Conservation (phyloP, 2,888 invertebrate species). For the Endotricha flammealis region DNA sequence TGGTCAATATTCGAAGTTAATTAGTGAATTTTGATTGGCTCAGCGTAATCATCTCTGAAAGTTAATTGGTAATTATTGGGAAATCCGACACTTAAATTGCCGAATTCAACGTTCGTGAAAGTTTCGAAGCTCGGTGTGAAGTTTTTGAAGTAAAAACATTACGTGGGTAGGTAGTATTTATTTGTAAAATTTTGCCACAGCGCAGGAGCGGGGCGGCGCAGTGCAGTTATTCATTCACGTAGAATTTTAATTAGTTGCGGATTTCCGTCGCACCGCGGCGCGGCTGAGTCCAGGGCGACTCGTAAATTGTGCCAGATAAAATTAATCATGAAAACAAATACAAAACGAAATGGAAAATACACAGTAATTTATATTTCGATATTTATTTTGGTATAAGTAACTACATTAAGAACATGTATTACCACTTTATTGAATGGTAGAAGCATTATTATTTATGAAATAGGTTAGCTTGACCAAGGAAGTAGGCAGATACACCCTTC, state of each 20-base stretch:
- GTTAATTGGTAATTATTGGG: conserved; percentile 52
- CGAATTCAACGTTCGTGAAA: conserved; percentile 8
- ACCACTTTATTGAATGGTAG: too few species aligned
- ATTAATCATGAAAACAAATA: conserved; percentile 9
- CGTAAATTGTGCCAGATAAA: conserved; percentile 38
- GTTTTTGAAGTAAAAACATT: conserved; percentile 13
- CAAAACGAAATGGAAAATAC: conserved; percentile 1
- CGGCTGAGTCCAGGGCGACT: conserved; percentile 28
- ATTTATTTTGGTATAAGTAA: too few species aligned
- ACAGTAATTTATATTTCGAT: conserved; percentile 3
- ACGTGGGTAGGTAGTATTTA: conserved; percentile 23
- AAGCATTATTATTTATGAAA: too few species aligned
- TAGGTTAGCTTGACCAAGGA: too few species aligned
- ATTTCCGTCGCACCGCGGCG: conserved; percentile 47
- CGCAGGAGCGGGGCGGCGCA: conserved; percentile 39
- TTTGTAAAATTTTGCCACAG: conserved; percentile 30
- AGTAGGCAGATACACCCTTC: too few species aligned
- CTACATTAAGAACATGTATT: too few species aligned
- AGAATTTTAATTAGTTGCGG: conserved; percentile 72
- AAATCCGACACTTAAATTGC: conserved; percentile 36
- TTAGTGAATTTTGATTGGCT: conserved; percentile 71
- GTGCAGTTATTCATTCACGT: conserved; percentile 64
- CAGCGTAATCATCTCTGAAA: conserved; percentile 46
- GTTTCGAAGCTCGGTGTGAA: conserved; percentile 1
- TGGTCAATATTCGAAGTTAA: conserved; percentile 71